These are phyloP conservation scores for Myopa testacea DNA, from an alignment of 2,888 invertebrate genomes.

Conservation along the genomic window DNA sequence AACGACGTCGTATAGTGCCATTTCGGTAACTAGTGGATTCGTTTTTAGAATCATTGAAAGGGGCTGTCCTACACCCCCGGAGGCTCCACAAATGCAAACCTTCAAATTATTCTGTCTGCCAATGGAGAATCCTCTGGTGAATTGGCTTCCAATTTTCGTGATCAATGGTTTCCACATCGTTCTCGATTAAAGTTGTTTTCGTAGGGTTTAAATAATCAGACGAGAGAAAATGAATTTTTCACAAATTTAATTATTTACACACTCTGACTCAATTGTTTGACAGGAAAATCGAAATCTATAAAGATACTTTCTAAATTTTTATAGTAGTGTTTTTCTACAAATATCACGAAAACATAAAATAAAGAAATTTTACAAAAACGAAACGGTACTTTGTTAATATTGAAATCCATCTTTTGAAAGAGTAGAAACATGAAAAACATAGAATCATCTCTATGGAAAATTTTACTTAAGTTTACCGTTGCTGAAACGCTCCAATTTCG, in stretches of 20 bases:
- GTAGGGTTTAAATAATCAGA: not conserved
- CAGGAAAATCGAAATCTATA: not conserved
- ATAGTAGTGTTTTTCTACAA: too few species aligned
- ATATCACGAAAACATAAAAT: too few species aligned
- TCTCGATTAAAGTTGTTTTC: not conserved
- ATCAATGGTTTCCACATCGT: constrained; percentile 4
- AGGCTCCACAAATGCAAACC: constrained; percentile 84
- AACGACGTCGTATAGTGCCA: constrained; percentile 91
- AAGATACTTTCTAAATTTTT: not conserved
- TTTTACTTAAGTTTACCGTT: too few species aligned
- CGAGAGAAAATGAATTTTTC: not conserved
- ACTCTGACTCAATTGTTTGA: not conserved
- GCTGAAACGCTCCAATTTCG: too few species aligned
- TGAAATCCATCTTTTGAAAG: too few species aligned
- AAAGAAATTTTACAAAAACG: too few species aligned
- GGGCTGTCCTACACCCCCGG: constrained; percentile 97
- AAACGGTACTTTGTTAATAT: too few species aligned
- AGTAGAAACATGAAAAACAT: too few species aligned
- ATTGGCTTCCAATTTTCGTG: not conserved
- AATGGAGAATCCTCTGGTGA: not conserved
- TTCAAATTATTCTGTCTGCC: constrained; percentile 5
- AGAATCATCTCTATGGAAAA: too few species aligned
- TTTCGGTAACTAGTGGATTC: constrained; percentile 82
- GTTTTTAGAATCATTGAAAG: constrained; percentile 89
- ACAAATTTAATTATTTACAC: not conserved